These are phyloP conservation scores for Tragelaphus buxtoni DNA, from an alignment of 2,113 vertebrate species.

Conservation along the genomic window DNA sequence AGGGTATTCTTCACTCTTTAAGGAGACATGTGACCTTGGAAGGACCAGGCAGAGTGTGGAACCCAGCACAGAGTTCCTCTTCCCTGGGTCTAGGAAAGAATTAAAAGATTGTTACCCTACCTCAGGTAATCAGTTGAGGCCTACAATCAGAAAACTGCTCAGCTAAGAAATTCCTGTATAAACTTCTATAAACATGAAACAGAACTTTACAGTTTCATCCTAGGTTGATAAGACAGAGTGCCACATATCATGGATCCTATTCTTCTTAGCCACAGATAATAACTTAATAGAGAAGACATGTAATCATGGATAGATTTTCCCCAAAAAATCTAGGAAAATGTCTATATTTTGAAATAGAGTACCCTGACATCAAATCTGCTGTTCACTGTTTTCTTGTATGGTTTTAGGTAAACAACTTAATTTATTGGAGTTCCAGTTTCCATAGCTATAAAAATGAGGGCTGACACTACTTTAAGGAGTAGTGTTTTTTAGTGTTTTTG, in stretches of 20 bases:
- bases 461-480: background rate
- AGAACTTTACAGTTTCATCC: background rate
- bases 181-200: background rate
- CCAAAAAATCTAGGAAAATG: background rate
- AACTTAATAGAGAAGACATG: background rate
- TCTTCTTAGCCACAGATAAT: background rate
- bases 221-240: background rate
- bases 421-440: background rate
- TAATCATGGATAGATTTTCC: background rate
- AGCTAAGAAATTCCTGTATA: background rate
- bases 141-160: background rate
- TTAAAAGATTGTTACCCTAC: background rate
- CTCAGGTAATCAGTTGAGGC: background rate
- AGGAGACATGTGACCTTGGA: background rate
- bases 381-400: background rate
- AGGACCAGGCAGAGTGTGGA: background rate
- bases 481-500: no score
- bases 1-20: no score
- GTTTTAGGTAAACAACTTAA: slow-evolving; percentile 18
- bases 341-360: background rate
- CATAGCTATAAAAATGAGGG: background rate
- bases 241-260: background rate
- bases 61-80: background rate
- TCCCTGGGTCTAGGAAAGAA: background rate
- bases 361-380: background rate